Percentiles rank a stretch among this genome's conserved stretches.
phyloP scores from a whole-genome alignment of 1,140 invertebrate species.

The Eriosoma lanigerum region DNA sequence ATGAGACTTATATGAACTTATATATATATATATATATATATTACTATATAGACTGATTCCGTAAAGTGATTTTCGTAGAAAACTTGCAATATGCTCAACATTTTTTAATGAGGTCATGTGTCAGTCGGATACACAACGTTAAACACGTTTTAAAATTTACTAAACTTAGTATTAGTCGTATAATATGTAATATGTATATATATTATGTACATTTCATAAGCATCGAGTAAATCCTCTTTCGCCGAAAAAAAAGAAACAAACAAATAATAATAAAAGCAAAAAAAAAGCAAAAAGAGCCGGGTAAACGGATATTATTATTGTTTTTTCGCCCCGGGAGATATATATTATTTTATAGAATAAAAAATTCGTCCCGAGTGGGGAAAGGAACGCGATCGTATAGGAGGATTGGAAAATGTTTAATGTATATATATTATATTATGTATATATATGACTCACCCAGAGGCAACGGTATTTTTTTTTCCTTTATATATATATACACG shows the following conservation, averaged over 20 bases:
- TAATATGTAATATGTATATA: too few relatives aligned
- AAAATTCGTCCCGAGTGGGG: background rate
- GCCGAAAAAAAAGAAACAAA: background rate
- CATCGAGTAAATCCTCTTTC: background rate
- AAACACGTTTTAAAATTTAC: background rate
- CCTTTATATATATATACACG: background rate
- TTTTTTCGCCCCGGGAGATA: background rate
- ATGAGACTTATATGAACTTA: too few relatives aligned
- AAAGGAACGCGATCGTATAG: too few relatives aligned
- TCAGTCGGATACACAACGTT: background rate
- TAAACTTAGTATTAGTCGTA: too few relatives aligned
- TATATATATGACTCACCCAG: slow-evolving; percentile 9
- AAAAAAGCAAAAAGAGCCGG: background rate
- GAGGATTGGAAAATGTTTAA: slow-evolving; percentile 2
- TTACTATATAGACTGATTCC: background rate
- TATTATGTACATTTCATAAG: too few relatives aligned
- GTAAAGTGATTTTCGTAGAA: too few relatives aligned
- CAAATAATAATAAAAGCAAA: too few relatives aligned
- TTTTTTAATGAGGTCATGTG: background rate
- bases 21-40: background rate
- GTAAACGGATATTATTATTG: background rate
- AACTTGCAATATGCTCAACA: too few relatives aligned
- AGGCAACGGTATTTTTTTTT: background rate
- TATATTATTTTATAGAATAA: background rate
- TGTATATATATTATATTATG: background rate